These are phyloP conservation scores for Pteruthius melanotis DNA, from an alignment of 2,113 vertebrate genomes.

Conservation along the genomic window DNA sequence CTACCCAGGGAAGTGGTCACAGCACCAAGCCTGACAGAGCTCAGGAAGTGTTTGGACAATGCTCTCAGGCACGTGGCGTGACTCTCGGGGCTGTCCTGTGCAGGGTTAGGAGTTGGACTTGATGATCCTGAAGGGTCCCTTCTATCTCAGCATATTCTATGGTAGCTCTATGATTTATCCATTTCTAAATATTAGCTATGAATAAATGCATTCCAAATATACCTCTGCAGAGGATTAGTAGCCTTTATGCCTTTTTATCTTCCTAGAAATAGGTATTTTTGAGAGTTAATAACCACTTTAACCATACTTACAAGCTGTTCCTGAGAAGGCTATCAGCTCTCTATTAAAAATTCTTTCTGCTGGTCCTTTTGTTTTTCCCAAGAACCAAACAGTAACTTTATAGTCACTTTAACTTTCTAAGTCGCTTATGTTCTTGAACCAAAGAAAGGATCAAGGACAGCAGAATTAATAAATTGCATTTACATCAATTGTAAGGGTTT, in stretches of 20 bases:
- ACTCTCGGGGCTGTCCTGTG: not conserved
- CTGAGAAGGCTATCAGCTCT: not conserved
- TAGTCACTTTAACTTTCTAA: not conserved
- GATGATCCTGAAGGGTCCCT: not conserved
- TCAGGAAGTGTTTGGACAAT: not conserved
- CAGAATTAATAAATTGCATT: not conserved
- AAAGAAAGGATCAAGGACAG: not conserved
- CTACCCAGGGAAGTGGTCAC: no score
- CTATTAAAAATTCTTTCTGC: not conserved
- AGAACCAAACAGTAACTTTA: not conserved
- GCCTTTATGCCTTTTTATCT: not conserved
- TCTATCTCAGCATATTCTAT: not conserved
- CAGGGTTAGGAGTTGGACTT: not conserved
- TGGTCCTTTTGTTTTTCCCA: not conserved
- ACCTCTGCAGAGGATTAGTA: not conserved
- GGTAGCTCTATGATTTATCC: not conserved
- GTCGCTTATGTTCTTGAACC: not conserved
- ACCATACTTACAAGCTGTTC: not conserved
- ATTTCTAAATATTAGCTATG: not conserved
- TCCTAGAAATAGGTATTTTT: not conserved
- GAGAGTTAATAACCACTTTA: not conserved
- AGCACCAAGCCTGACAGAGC: not conserved
- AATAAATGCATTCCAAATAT: not conserved
- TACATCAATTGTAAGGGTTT: rapidly evolving
- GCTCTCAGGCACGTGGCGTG: not conserved